These are phyloP conservation scores for Pasiphila rectangulata DNA, from an alignment of 2,888 invertebrate genomes.

Conservation along the genomic window DNA sequence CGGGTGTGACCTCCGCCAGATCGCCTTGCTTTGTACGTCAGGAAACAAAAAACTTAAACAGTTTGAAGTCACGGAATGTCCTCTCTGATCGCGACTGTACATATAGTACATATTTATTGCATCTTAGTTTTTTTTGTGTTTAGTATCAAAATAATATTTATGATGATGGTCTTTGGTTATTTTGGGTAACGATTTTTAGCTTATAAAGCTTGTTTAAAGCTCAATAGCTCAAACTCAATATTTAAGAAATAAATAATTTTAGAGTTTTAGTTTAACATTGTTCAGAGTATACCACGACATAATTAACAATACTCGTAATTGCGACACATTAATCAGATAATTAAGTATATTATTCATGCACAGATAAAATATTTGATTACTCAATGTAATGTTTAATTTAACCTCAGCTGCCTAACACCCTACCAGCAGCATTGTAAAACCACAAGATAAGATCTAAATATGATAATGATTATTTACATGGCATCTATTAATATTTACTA, in stretches of 20 bases:
- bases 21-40: no score
- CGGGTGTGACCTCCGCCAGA: no score
- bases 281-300: neutral
- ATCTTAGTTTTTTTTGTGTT: neutral
- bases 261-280: no score
- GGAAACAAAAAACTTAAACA: no score
- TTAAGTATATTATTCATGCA: conserved; percentile 12
- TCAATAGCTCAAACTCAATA: no score
- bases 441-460: conserved; percentile 27
- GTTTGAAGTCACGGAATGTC: no score
- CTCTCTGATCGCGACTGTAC: no score
- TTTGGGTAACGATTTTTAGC: conserved; percentile 4
- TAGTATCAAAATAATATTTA: neutral
- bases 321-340: conserved; percentile 5
- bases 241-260: no score
- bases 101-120: neutral
- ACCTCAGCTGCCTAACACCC: conserved; percentile 21
- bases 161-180: conserved; percentile 17
- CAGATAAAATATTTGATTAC: conserved; percentile 14
- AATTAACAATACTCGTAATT: conserved; percentile 1
- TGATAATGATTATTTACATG: conserved; percentile 27
- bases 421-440: conserved; percentile 8
- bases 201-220: no score
- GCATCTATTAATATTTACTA: conserved; percentile 31
- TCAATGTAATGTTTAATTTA: conserved; percentile 15